A percentile compares a stretch with the other conserved stretches of the same genome.
Evolutionary conservation across 2,888 invertebrate species (phyloP).

Genomic region (Ypsolopha scabrella): DNA sequence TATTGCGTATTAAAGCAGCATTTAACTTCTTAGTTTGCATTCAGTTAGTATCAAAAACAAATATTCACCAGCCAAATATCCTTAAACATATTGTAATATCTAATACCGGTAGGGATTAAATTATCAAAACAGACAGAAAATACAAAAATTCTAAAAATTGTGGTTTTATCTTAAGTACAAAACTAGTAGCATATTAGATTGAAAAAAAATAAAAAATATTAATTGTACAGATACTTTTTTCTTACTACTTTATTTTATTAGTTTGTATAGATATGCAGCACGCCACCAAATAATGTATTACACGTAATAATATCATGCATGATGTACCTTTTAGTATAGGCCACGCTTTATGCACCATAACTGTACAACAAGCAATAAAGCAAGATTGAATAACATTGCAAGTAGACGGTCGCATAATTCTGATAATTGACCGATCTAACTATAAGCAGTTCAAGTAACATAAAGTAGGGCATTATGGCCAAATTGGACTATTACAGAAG

Average conservation of each 20-base stretch:
- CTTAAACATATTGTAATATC: slow-evolving; percentile 13
- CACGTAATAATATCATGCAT: not conserved
- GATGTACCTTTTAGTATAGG: not conserved
- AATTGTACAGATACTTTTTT: no score
- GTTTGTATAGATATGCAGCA: no score
- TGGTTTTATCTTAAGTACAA: no score
- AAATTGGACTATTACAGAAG: slow-evolving; percentile 11
- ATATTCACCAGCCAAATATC: slow-evolving; percentile 11
- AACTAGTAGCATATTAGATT: no score
- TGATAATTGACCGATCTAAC: slow-evolving; percentile 20
- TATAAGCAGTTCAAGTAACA: not conserved
- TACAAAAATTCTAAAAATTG: no score
- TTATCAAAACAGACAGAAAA: not conserved
- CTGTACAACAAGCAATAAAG: not conserved
- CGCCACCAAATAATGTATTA: not conserved
- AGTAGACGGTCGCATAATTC: slow-evolving; percentile 12
- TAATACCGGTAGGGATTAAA: not conserved
- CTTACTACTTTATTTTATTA: no score
- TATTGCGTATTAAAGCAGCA: no score
- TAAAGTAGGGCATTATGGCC: slow-evolving; percentile 4
- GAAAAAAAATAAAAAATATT: no score
- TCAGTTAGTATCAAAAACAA: no score
- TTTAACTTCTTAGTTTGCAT: no score
- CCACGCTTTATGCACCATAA: not conserved
- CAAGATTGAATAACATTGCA: not conserved